Conservation (phyloP, 2,113 vertebrate genomes). For the Campylomormyrus numenius region DNA sequence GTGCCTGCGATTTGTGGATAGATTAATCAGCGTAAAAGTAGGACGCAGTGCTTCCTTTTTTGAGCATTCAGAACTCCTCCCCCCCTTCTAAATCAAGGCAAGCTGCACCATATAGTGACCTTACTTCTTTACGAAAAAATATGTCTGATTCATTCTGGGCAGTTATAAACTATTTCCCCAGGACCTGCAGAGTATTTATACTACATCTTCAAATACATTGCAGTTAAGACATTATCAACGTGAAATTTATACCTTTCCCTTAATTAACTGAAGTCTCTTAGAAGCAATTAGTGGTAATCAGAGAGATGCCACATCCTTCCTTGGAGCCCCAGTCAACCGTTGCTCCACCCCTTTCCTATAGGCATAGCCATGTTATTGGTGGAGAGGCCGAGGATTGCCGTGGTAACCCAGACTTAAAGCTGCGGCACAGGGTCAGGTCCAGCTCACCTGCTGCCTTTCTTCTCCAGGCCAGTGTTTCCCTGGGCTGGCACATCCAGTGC, state of each 20-base stretch:
- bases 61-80: slow-evolving; percentile 21
- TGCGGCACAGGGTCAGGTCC: slow-evolving; percentile 7
- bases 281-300: slow-evolving; percentile 34
- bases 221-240: background rate
- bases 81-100: slow-evolving; percentile 39
- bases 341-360: slow-evolving; percentile 17
- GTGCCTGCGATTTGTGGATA: slow-evolving; percentile 19
- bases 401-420: background rate
- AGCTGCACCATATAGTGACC: slow-evolving; percentile 20
- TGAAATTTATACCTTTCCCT: background rate
- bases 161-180: background rate
- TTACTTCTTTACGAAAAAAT: background rate
- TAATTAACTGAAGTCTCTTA: slow-evolving; percentile 24
- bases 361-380: background rate
- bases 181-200: background rate
- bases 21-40: slow-evolving; percentile 32
- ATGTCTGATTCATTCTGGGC: no score
- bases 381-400: background rate
- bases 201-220: background rate
- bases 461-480: slow-evolving; percentile 1
- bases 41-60: slow-evolving; percentile 34
- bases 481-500: background rate
- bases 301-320: slow-evolving; percentile 40
- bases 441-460: slow-evolving; percentile 14
- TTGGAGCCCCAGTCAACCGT: slow-evolving; percentile 23